Percentiles rank a stretch among this genome's conserved stretches.
Evolutionary conservation across 1,140 invertebrate species (phyloP).

Genomic region (Caerostris extrusa): DNA sequence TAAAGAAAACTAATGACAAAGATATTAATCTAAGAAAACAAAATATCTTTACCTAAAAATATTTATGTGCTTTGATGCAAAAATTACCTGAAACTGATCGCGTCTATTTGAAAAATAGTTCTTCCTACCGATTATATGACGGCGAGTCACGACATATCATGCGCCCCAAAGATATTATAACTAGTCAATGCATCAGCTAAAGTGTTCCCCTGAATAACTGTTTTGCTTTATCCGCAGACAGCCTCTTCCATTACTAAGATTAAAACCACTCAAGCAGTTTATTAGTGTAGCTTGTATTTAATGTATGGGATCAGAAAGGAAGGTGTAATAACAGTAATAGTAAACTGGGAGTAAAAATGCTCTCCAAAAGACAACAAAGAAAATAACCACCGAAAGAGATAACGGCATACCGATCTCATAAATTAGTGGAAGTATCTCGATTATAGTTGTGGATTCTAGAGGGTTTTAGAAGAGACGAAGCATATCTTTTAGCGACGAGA

Average conservation of each 20-base stretch:
- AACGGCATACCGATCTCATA: constrained; percentile 20
- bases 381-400: constrained; percentile 27
- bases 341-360: background rate
- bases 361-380: background rate
- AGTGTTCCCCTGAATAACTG: constrained; percentile 41
- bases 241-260: constrained; percentile 50
- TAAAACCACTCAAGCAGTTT: constrained; percentile 47
- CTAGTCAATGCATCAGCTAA: constrained; percentile 18
- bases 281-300: constrained; percentile 41
- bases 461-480: background rate
- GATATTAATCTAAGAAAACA: too few relatives aligned
- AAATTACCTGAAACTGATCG: too few relatives aligned
- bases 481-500: constrained; percentile 18
- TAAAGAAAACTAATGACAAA: too few relatives aligned
- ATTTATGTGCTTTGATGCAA: too few relatives aligned
- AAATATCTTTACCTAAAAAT: too few relatives aligned
- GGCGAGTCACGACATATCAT: too few relatives aligned
- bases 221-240: constrained; percentile 3
- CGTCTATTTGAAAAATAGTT: too few relatives aligned
- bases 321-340: constrained; percentile 26
- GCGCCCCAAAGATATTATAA: background rate
- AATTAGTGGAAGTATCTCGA: constrained; percentile 52
- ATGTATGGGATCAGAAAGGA: constrained; percentile 35
- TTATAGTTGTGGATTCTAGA: constrained; percentile 16
- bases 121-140: too few relatives aligned